phyloP scores from a whole-genome alignment of 2,113 vertebrate genomes.

The Neogobius melanostomus region DNA sequence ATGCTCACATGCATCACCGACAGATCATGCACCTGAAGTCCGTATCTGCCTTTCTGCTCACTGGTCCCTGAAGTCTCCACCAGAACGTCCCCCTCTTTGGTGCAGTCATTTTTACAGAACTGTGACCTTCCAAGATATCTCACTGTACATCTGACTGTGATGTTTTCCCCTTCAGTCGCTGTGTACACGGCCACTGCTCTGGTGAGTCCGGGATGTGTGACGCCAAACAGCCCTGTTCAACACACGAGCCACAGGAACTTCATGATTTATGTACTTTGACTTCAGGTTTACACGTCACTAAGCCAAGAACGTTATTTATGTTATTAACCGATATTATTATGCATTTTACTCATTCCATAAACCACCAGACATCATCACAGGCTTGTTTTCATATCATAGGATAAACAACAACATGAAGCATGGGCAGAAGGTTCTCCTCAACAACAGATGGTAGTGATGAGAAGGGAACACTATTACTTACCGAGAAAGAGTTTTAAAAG shows the following conservation, averaged over 20 bases:
- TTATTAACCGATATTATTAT: background rate
- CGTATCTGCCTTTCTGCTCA: background rate
- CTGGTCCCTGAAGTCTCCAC: background rate
- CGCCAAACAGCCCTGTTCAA: background rate
- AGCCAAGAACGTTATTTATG: too few species aligned
- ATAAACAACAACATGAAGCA: background rate
- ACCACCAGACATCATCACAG: too few species aligned
- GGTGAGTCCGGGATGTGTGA: background rate
- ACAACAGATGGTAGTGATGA: background rate
- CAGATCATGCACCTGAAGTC: background rate
- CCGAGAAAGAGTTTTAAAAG: background rate
- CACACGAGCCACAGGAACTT: background rate
- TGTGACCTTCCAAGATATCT: background rate
- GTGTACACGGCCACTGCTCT: background rate
- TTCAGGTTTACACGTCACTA: too few species aligned
- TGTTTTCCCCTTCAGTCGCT: background rate
- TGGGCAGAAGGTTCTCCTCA: too few species aligned
- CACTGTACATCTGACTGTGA: background rate
- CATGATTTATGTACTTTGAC: too few species aligned
- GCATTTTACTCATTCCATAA: background rate
- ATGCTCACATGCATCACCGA: background rate
- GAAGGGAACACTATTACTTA: background rate
- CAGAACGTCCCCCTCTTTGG: background rate
- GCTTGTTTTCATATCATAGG: too few species aligned
- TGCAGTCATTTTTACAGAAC: slow-evolving; percentile 1